Evolutionary conservation across 2,113 vertebrate genomes (phyloP).

Genomic region (Dromiciops gliroides): DNA sequence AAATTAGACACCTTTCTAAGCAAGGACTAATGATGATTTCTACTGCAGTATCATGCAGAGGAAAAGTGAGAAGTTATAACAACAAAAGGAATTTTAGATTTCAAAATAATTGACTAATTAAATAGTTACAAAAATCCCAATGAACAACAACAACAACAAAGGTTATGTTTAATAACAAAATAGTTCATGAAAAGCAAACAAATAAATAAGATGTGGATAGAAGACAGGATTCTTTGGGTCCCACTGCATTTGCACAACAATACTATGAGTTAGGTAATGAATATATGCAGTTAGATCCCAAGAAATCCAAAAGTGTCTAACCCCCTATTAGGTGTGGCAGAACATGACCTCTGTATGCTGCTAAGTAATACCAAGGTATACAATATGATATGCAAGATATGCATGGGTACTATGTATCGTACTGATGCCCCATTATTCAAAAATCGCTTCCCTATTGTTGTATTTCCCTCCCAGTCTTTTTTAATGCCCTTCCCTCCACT

Average conservation of each 20-base stretch:
- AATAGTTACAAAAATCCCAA: conserved; percentile 51
- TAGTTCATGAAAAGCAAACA: not conserved
- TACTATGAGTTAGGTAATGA: not conserved
- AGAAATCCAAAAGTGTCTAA: too few species aligned
- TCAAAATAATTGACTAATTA: conserved; percentile 68
- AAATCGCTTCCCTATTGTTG: too few species aligned
- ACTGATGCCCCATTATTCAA: too few species aligned
- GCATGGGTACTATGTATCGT: too few species aligned
- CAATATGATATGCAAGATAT: too few species aligned
- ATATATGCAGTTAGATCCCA: too few species aligned
- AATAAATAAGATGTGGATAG: not conserved
- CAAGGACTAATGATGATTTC: conserved; percentile 42
- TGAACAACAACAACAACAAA: not conserved
- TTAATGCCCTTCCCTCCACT: too few species aligned
- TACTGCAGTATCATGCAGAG: not conserved
- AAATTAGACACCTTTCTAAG: conserved; percentile 47
- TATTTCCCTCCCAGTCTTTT: too few species aligned
- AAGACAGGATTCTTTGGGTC: too few species aligned
- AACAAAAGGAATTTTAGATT: conserved; percentile 48
- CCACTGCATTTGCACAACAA: not conserved
- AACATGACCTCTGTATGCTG: too few species aligned
- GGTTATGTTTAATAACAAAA: conserved; percentile 27
- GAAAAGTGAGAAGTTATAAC: not conserved
- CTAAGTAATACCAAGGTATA: too few species aligned
- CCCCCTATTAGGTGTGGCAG: too few species aligned